phyloP scores from a whole-genome alignment of 1,140 invertebrate genomes.

The Tribolium madens region DNA sequence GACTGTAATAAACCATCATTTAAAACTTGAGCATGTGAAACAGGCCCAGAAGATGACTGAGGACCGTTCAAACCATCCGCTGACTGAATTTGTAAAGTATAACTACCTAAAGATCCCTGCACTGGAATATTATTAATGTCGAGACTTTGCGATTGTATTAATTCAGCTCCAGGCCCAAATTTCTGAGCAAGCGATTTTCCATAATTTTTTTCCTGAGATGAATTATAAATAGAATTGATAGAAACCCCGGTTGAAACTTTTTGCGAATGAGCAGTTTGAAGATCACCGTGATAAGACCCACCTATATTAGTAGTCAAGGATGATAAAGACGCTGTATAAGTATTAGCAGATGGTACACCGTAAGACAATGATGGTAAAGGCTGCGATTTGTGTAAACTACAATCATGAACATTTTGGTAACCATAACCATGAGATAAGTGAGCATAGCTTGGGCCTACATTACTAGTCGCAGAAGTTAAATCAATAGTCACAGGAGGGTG shows the following conservation, averaged over 20 bases:
- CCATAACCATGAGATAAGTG: conserved; percentile 38
- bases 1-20: conserved; percentile 83
- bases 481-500: conserved; percentile 54
- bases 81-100: conserved; percentile 81
- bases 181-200: conserved; percentile 61
- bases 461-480: conserved; percentile 44
- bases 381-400: conserved; percentile 57
- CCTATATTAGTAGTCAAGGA: conserved; percentile 61
- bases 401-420: conserved; percentile 50
- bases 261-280: conserved; percentile 51
- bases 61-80: conserved; percentile 66
- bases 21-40: conserved; percentile 79
- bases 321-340: conserved; percentile 58
- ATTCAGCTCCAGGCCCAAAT: conserved; percentile 61
- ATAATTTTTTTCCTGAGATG: conserved; percentile 57
- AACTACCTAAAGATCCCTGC: conserved; percentile 73
- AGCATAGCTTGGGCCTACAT: not conserved
- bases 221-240: conserved; percentile 54
- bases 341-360: conserved; percentile 60
- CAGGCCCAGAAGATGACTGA: conserved; percentile 64
- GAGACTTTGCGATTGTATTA: conserved; percentile 62
- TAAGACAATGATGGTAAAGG: conserved; percentile 60
- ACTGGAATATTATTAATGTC: conserved; percentile 72
- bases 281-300: conserved; percentile 50
- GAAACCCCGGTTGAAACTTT: conserved; percentile 51